These are phyloP conservation scores for Hybognathus amarus DNA, from an alignment of 2,797 vertebrate genomes.

Conservation along the genomic window DNA sequence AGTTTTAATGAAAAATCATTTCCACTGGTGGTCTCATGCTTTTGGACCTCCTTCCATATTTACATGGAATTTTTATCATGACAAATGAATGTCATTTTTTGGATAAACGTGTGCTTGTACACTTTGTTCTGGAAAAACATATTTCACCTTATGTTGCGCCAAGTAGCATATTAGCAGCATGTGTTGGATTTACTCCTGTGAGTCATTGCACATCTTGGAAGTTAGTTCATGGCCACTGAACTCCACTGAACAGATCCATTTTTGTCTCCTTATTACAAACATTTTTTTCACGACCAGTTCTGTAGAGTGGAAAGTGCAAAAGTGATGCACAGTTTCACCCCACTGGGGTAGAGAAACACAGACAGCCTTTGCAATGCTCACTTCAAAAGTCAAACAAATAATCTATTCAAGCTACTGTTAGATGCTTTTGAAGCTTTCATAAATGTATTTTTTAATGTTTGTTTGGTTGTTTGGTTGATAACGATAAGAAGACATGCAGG, in stretches of 20 bases:
- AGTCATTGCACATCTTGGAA: conserved; percentile 59
- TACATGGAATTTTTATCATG: conserved; percentile 7
- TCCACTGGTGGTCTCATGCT: conserved; percentile 23
- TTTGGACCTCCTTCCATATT: neutral
- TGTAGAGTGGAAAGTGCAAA: conserved; percentile 27
- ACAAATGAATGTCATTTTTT: conserved; percentile 10
- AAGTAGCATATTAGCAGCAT: conserved; percentile 9
- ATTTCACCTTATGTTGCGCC: conserved; percentile 6
- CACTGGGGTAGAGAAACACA: conserved; percentile 57
- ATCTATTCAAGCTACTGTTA: conserved; percentile 71
- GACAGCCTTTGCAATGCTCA: conserved; percentile 60
- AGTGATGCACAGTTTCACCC: conserved; percentile 62
- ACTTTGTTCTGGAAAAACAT: conserved; percentile 21
- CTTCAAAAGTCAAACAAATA: conserved; percentile 61
- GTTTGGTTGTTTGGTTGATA: too few species aligned
- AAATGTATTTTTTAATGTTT: conserved; percentile 36
- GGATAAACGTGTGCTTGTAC: conserved; percentile 5
- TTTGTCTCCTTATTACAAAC: conserved; percentile 47
- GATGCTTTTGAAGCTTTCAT: conserved; percentile 58
- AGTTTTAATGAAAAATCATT: neutral
- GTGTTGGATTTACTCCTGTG: conserved; percentile 19
- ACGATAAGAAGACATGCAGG: too few species aligned
- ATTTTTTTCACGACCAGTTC: conserved; percentile 44
- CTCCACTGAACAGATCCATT: conserved; percentile 52
- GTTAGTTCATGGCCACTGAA: conserved; percentile 57